Conservation (phyloP, 30 jellyfish, hydroid and myxozoan species). For the Cassiopea xamachana region DNA sequence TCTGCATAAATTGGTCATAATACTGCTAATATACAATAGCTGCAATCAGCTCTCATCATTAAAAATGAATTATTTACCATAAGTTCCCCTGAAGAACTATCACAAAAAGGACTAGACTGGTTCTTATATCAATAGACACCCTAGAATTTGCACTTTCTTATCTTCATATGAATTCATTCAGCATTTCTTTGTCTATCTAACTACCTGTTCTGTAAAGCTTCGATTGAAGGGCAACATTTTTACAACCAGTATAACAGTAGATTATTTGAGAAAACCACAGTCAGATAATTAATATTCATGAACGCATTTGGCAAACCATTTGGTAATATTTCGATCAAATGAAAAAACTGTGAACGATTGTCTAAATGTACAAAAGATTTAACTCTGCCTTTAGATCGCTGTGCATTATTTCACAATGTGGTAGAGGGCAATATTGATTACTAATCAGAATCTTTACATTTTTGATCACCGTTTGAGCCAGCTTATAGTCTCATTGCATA, state of each 20-base stretch:
- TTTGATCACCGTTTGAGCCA: no score
- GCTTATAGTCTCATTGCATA: no score
- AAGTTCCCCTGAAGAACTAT: background rate
- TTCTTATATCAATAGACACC: background rate
- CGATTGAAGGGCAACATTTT: background rate
- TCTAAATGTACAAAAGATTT: no score
- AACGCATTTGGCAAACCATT: background rate
- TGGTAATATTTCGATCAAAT: background rate
- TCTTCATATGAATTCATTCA: background rate
- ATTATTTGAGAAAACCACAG: background rate
- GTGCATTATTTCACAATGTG: no score
- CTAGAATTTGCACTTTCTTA: background rate
- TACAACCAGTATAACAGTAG: background rate
- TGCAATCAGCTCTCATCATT: background rate
- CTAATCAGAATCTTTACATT: no score
- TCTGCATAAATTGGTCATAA: background rate
- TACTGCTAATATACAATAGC: background rate
- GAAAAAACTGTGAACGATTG: no score
- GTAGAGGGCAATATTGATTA: no score
- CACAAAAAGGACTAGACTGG: background rate
- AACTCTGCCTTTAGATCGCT: no score
- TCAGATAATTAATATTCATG: background rate
- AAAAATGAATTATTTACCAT: background rate
- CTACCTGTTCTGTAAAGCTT: background rate
- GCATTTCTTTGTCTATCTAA: background rate